Evolutionary conservation across 2,113 vertebrate species (phyloP), one percentile per base, ranked within the genome.

Genomic region (Macquaria australasica): DNA sequence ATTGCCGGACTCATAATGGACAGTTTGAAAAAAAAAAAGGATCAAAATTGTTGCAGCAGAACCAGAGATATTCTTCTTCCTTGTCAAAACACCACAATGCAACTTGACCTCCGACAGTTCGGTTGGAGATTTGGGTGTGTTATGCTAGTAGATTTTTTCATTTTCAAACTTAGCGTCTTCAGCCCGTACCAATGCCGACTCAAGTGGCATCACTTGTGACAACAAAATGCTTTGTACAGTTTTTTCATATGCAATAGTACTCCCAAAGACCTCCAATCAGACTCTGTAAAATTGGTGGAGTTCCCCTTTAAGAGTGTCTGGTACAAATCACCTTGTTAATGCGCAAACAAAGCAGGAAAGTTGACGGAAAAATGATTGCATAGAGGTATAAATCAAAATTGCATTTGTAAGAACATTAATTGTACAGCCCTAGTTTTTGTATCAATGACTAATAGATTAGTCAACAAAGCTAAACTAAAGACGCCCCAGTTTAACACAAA

Each of bases 401-500:
- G 16, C 0, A 73, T 62, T 16, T 34, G 11, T 50, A 37, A 31
- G 21, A 21, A 4, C 20, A 39, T 66, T 20, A 34, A 34, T 18
- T 71, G 56, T 50, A 3, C 39, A 59, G 60, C 31, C 14, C 31
- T 39, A 39, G 12, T 78, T 70, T 37, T 53, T 25, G 43, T 50
- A 60, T 37, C 23, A 82, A 6, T 41, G 51, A 59, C 78, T 73
- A 64, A 81, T 34, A 50, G 28, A 59, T 50, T 39, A 59, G 41
- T 48, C 70, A 45, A 56, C 12, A 66, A 14, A 34, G 25, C 25
- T 21, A 72, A 56, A 77, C 45, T 20, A 48, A 76, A 76, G 62
- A 75, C 50, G 21, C 21, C 60, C 37, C 23, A 58, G 59, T 87
- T 85, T 85, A 73, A 85, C 75, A 77, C 53, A 66, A 64, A 16